Evolutionary conservation across 2,888 invertebrate genomes (phyloP).

Genomic region (Netelia melanura): DNA sequence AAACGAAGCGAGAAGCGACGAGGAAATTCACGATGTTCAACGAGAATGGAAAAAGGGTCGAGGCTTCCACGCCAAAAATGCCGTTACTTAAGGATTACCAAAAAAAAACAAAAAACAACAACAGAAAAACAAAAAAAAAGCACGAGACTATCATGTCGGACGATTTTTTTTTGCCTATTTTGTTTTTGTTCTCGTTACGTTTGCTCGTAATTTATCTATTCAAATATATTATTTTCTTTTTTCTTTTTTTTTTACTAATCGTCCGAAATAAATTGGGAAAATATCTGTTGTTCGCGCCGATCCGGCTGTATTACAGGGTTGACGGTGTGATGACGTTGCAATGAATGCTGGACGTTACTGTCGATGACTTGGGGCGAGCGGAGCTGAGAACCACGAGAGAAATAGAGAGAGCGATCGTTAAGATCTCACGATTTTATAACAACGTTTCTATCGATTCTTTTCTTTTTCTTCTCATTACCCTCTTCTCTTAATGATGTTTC

Average conservation of each 20-base stretch:
- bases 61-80: conserved; percentile 79
- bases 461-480: conserved; percentile 44
- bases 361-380: conserved; percentile 78
- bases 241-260: neutral
- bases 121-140: conserved; percentile 1
- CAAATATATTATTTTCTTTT: conserved; percentile 11
- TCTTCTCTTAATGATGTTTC: conserved; percentile 40
- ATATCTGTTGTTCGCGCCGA: conserved; percentile 82
- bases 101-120: neutral
- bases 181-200: neutral
- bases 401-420: conserved; percentile 25
- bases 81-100: conserved; percentile 76
- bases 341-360: conserved; percentile 57
- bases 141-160: neutral
- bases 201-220: neutral
- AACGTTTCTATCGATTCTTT: conserved; percentile 47
- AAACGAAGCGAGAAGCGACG: conserved; percentile 63
- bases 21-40: conserved; percentile 43
- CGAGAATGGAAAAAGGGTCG: conserved; percentile 47
- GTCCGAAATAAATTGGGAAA: conserved; percentile 77
- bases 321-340: conserved; percentile 68
- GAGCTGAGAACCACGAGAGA: conserved; percentile 76
- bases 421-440: conserved; percentile 52
- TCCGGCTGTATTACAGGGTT: conserved; percentile 81
- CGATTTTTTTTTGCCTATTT: neutral